Percentiles rank a stretch among this genome's conserved stretches.
Conservation (phyloP, 1,140 invertebrate species). For the Drosophila parvula region DNA sequence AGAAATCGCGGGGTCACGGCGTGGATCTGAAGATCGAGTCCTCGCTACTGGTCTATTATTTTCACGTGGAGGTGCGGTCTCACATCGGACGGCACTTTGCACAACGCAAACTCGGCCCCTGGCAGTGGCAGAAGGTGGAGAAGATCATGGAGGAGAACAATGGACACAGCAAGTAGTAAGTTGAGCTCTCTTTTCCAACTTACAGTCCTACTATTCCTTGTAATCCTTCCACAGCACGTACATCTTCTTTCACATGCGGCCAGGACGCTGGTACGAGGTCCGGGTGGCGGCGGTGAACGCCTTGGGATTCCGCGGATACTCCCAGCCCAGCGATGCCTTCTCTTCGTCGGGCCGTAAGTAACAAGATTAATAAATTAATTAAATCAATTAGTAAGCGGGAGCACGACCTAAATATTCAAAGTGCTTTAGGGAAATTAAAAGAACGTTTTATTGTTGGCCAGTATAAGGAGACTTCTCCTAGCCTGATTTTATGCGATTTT, state of each 20-base stretch:
- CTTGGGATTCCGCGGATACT: slow-evolving; percentile 89
- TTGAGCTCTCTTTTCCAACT: background rate
- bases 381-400: background rate
- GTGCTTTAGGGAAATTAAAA: background rate
- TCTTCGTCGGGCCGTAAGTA: slow-evolving; percentile 85
- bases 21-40: slow-evolving; percentile 78
- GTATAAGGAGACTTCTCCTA: background rate
- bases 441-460: background rate
- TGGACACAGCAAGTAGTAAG: slow-evolving; percentile 62
- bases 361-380: slow-evolving; percentile 1
- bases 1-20: slow-evolving; percentile 70
- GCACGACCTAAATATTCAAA: background rate
- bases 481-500: background rate
- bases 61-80: slow-evolving; percentile 86
- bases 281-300: slow-evolving; percentile 89
- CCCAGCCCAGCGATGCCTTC: slow-evolving; percentile 87
- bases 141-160: slow-evolving; percentile 71
- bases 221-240: slow-evolving; percentile 76
- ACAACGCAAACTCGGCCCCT: slow-evolving; percentile 85
- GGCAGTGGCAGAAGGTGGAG: slow-evolving; percentile 84
- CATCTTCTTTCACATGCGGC: slow-evolving; percentile 86
- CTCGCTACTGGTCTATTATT: slow-evolving; percentile 68
- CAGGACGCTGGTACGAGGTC: slow-evolving; percentile 91
- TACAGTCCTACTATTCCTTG: background rate
- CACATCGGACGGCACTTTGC: slow-evolving; percentile 85